Evolutionary conservation across 2,113 vertebrate species (phyloP), one percentile per base, ranked within the genome.

Genomic region (Illadopsis cleaveri): DNA sequence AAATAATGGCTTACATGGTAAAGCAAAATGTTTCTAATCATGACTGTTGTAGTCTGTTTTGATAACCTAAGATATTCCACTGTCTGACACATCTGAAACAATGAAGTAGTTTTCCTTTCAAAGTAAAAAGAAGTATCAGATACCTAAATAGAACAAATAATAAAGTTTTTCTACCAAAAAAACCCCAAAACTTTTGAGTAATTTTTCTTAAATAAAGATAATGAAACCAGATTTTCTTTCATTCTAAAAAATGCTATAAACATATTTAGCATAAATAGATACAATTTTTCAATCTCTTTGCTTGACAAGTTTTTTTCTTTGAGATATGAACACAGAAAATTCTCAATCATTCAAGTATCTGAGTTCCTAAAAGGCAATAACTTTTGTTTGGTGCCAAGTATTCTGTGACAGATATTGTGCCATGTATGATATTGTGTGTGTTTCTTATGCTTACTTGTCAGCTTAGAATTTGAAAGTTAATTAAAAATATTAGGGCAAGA

Each of bases 1-100:
- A 92, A 92, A 93, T 96, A 95, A 92, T 93, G 58, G 64, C 37
- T 86, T 96, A 93, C 86, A 91, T 82, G 69, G 65, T 75, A 84
- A 93, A 94, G 56, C 57, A 95, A 96, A 97, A 84, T 82, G 57
- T 83, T 91, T 87, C 69, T 97, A 51, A 91, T 94, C 17, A 0
- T 53, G 37, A 86, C 45, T 75, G 60, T 44, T 89, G 53, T 89
- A 78, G 38, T 88, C 57, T 94, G 51, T 89, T 95, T 96, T 93
- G 86, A 93, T 71, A 91, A 65, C 23, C 18, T 23, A 89, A 47
- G 28, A 84, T 35, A 89, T 86, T 86, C 61, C 31, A 77, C 27
- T 56, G 27, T 86, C 54, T 93, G 62, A 86, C 70, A 37, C 31
- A 83, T 54, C n/a, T 73, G 62, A 91, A 86, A 50, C 45, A 89